These are phyloP conservation scores for Crocallis elinguaria DNA, from an alignment of 2,888 invertebrate species.

Conservation along the genomic window DNA sequence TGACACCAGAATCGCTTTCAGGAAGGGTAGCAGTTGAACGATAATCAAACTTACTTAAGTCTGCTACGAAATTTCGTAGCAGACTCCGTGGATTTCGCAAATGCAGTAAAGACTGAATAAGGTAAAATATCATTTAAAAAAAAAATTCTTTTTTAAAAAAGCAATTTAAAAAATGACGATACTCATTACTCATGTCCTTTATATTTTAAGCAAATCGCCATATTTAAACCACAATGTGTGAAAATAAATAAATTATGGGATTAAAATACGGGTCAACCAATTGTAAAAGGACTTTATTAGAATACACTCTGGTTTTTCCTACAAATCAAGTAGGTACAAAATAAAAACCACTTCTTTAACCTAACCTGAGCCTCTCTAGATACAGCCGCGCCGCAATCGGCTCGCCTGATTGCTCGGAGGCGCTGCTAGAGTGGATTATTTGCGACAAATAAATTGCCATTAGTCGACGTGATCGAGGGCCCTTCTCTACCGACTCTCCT, in stretches of 20 bases:
- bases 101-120: too few relatives aligned
- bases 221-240: too few relatives aligned
- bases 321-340: neutral
- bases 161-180: too few relatives aligned
- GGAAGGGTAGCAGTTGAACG: too few relatives aligned
- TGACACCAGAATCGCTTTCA: too few relatives aligned
- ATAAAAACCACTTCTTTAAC: neutral
- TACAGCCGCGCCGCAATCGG: neutral
- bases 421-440: constrained; percentile 31
- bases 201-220: too few relatives aligned
- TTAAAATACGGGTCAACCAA: too few relatives aligned
- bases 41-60: neutral
- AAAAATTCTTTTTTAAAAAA: too few relatives aligned
- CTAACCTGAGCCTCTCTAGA: neutral
- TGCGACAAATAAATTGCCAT: constrained; percentile 44
- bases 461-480: constrained; percentile 38
- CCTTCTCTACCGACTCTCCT: constrained; percentile 21
- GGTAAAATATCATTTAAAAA: too few relatives aligned
- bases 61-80: neutral
- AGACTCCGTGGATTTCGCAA: neutral
- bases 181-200: too few relatives aligned
- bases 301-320: neutral
- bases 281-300: too few relatives aligned
- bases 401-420: constrained; percentile 21
- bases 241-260: too few relatives aligned